Evolutionary conservation across 2,888 invertebrate species (phyloP), one percentile per base, ranked within the genome.

Genomic region (Dryococelus australis): DNA sequence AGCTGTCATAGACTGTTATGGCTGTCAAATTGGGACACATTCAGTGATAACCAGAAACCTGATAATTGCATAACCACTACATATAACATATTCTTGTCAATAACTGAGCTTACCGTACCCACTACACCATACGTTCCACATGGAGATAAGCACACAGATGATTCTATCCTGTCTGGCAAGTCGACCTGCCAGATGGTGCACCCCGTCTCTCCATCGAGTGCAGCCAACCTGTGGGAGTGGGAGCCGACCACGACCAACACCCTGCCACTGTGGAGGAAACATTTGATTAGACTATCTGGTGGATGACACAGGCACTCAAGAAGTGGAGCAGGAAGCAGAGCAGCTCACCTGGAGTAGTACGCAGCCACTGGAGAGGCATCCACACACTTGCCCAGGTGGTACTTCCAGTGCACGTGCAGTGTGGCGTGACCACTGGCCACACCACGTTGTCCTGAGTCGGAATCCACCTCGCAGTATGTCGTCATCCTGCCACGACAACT

Each of bases 301-400:
- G 24, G 24, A 65, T 24, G 16, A 35, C 83, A 35, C 28, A 27
- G 83, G 20, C 28, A 43, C 28, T 28, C 13, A 27, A 79, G n/a
- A 3, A 83, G 12, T 26, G 86, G 10, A 86, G 2, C 26, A 28
- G 35, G 85, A 79, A 87, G 27, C 43, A 26, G 10, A 93, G 89
- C 92, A 93, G 43, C 93, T 93, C 92, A 94, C 95, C 91, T 91
- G 90, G 91, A 92, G 88, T 91, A 90, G 89, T 92, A 90, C 90
- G 94, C 94, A 86, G 95, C 90, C 35, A 94, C 92, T 28, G 97
- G 96, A 24, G 97, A 94, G 13, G 97, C 96, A 93, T 98, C 98
- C 16, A 98, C 95, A 93, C 98, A 98, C 92, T 97, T 98, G 80
- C 94, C 93, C 86, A 96, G 94, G 92, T 96, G 92, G 91, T 93